A percentile compares a stretch with the other conserved stretches of the same genome.
These are phyloP conservation scores for Zaprionus ghesquierei DNA, from an alignment of 1,140 invertebrate species.

Conservation along the genomic window DNA sequence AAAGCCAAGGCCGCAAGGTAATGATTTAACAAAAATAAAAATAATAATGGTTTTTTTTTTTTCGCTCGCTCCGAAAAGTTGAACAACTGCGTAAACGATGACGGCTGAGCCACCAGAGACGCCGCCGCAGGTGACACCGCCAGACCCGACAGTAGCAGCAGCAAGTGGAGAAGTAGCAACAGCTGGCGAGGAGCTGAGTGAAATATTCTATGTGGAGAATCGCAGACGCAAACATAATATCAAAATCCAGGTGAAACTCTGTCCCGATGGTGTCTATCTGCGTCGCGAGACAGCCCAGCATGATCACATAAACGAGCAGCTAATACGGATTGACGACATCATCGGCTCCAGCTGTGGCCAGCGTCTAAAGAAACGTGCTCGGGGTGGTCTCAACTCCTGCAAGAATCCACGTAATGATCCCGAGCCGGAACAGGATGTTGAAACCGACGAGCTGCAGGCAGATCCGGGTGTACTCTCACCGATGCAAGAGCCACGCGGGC, in stretches of 20 bases:
- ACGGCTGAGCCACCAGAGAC: conserved; percentile 8
- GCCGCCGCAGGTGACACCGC: neutral
- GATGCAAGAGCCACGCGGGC: conserved; percentile 45
- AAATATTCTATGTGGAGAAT: conserved; percentile 93
- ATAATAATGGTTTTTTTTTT: too few species aligned
- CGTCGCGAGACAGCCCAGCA: conserved; percentile 86
- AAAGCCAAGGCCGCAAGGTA: conserved; percentile 9
- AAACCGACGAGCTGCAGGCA: neutral
- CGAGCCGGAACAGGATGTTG: neutral
- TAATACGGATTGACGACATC: conserved; percentile 89
- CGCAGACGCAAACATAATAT: conserved; percentile 87
- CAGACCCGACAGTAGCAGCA: neutral
- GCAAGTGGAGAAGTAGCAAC: conserved; percentile 28
- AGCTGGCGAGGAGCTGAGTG: conserved; percentile 84
- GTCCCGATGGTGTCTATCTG: conserved; percentile 88
- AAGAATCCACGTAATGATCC: conserved; percentile 76
- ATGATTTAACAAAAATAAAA: too few species aligned
- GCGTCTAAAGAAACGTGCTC: conserved; percentile 87
- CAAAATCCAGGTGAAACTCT: conserved; percentile 89
- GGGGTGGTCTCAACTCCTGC: conserved; percentile 83
- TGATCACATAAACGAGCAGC: conserved; percentile 87
- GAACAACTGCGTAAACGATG: neutral
- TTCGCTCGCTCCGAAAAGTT: too few species aligned
- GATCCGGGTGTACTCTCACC: neutral
- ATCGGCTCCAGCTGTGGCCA: conserved; percentile 91